Evolutionary conservation across 1,140 invertebrate genomes (phyloP), one percentile per base, ranked within the genome.

Genomic region (Cyclargus thomasi): DNA sequence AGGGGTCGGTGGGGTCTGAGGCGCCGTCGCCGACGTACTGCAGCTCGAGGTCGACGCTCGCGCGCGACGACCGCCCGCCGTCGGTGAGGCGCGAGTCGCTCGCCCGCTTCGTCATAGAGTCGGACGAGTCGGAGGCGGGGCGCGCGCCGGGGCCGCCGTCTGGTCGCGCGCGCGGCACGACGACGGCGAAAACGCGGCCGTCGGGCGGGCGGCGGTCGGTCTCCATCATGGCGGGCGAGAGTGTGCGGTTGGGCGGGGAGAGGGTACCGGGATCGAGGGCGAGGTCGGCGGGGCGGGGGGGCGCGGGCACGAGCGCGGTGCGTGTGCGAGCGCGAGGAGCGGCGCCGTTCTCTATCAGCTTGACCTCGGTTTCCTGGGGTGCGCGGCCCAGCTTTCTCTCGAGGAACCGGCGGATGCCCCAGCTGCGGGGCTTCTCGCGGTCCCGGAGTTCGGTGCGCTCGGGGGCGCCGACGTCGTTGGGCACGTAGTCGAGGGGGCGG

Each of bases 401-500:
- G 47, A 88, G 88, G 47, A 90, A 88, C 63, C 75, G 87, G 36
- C 75, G 73, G 7, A 91, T 80, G 2, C 85, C 85, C 85, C 86
- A 91, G 76, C 86, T 90, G 76, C 83, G 88, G 0, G 83, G 79
- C 74, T 89, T 88, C 35, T 90, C 88, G 76, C 83, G 70, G 17
- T 90, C 85, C 68, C 85, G 72, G 1, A 91, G 59, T 68, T 91
- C 91, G 0, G 86, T 90, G 62, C 86, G 76, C 74, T 91, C 90
- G 68, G 93, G 92, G 68, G 93, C 84, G 67, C 92, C 93, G n/a
- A 95, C 95, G 17, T 94, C 94, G 78, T 96, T 96, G 76, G 95
- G 95, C 0, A 96, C 91, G 72, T 94, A 96, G 0, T 95, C 94
- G 74, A 96, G 93, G 0, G 95, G 95, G 78, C 92, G 83, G 72